Conservation (phyloP, 2,797 vertebrate genomes). For the Microctenopoma steveboyesi region DNA sequence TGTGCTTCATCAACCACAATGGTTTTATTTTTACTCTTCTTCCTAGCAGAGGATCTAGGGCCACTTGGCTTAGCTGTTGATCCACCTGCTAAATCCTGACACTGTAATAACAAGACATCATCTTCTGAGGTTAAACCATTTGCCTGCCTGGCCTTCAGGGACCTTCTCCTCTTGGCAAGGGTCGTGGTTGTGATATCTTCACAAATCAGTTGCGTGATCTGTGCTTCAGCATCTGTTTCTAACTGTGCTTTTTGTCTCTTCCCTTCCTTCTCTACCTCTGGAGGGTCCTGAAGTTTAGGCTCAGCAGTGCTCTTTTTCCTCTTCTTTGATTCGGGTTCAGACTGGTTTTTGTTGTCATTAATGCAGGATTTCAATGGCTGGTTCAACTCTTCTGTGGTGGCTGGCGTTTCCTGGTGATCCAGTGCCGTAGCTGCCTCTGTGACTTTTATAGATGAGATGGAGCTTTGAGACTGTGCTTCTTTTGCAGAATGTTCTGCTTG, state of each 20-base stretch:
- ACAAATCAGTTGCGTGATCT: too few relatives aligned
- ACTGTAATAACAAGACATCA: not conserved
- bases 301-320: constrained; percentile 12
- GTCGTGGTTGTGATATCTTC: too few relatives aligned
- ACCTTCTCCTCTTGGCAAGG: not conserved
- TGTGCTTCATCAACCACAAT: not conserved
- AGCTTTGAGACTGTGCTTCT: not conserved
- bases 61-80: not conserved
- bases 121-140: not conserved
- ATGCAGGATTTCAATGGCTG: not conserved
- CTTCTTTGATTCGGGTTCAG: constrained; percentile 10
- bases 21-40: constrained; percentile 20
- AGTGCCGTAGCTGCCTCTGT: not conserved
- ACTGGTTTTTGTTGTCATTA: not conserved
- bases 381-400: constrained; percentile 10
- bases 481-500: not conserved
- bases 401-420: constrained; percentile 1
- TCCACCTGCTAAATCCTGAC: not conserved
- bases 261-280: constrained; percentile 1
- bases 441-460: not conserved
- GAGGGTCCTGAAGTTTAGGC: not conserved
- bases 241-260: not conserved
- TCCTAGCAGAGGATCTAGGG: not conserved
- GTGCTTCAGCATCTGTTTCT: too few relatives aligned
- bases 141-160: not conserved